Conservation (phyloP, 92 coral and sea anemone genomes). For the Bergia puertoricense region DNA sequence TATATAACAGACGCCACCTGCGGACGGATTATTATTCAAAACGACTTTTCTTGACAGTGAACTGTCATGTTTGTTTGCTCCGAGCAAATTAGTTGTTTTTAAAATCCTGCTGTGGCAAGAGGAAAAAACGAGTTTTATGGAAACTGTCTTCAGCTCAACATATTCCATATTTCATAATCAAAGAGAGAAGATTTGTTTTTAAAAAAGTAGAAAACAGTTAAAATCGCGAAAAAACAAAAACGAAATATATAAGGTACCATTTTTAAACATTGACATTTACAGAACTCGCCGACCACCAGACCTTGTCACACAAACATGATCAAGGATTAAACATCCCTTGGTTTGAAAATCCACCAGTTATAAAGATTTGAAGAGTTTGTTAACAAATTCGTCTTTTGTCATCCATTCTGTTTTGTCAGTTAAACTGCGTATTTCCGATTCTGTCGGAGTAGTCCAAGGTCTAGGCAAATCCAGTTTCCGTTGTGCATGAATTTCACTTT, state of each 20-base stretch:
- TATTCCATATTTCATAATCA: neutral
- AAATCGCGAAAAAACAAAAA: neutral
- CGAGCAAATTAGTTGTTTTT: neutral
- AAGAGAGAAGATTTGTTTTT: neutral
- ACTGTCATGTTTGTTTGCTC: conserved; percentile 11
- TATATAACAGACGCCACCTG: neutral
- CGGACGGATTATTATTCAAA: neutral
- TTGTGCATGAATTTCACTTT: neutral
- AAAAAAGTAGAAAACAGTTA: neutral
- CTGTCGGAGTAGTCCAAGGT: conserved; percentile 39
- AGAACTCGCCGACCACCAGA: too few relatives aligned
- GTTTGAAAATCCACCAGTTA: neutral
- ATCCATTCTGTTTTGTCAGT: conserved; percentile 52
- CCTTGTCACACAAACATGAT: neutral
- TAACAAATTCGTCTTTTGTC: conserved; percentile 73
- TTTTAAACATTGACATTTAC: too few relatives aligned
- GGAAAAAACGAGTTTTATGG: neutral
- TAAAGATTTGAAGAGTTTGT: conserved; percentile 53
- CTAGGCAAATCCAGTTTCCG: neutral
- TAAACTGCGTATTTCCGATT: conserved; percentile 3
- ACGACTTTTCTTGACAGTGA: neutral
- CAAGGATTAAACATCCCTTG: neutral
- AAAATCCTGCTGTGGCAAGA: neutral
- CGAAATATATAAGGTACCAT: too few relatives aligned
- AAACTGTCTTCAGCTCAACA: neutral